phyloP scores from a whole-genome alignment of 2,797 vertebrate genomes.

The Acipenser oxyrinchus region DNA sequence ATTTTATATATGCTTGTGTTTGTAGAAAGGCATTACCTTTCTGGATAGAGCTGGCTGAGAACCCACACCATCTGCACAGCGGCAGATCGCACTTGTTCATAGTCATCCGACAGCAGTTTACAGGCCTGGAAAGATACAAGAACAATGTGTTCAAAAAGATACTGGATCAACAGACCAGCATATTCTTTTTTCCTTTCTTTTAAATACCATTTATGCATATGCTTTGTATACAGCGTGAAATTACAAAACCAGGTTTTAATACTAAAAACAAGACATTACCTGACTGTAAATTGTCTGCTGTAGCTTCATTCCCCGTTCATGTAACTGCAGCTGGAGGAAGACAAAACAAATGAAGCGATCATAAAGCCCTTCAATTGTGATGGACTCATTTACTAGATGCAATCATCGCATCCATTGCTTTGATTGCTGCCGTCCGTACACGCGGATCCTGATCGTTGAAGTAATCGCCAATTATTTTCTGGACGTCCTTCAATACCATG shows the following conservation, averaged over 20 bases:
- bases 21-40: constrained; percentile 61
- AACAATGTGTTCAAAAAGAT: not conserved
- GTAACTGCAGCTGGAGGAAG: constrained; percentile 75
- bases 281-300: constrained; percentile 85
- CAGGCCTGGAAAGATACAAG: constrained; percentile 69
- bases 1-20: no score
- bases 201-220: not conserved
- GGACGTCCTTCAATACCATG: constrained; percentile 64
- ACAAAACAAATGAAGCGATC: not conserved
- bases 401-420: constrained; percentile 80
- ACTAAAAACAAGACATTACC: constrained; percentile 47
- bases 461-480: constrained; percentile 88
- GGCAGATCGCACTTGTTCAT: constrained; percentile 91
- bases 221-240: not conserved
- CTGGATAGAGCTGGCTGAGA: constrained; percentile 88
- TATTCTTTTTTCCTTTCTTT: no score
- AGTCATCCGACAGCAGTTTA: constrained; percentile 84
- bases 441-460: constrained; percentile 91
- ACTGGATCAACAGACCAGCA: constrained; percentile 22
- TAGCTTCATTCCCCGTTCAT: constrained; percentile 87
- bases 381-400: not conserved
- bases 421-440: constrained; percentile 87
- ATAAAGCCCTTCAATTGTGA: not conserved
- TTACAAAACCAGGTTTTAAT: not conserved
- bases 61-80: constrained; percentile 93